Conservation (phyloP, 2,888 invertebrate genomes). For the Galeopsomyia nigrocyanea region DNA sequence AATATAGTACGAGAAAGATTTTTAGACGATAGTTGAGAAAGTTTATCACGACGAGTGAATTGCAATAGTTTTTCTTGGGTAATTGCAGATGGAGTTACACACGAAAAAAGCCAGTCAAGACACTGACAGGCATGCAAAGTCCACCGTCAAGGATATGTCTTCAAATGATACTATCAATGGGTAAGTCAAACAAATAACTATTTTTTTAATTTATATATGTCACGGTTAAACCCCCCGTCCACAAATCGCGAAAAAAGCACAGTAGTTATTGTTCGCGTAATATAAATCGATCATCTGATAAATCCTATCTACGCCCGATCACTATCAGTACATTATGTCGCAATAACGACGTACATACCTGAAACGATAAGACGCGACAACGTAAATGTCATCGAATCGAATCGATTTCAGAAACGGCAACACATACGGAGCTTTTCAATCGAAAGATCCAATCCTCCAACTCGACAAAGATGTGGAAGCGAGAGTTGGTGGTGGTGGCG, state of each 20-base stretch:
- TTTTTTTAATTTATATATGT: too few species aligned
- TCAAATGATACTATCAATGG: slow-evolving; percentile 56
- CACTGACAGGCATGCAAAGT: slow-evolving; percentile 56
- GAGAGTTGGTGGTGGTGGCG: slow-evolving; percentile 54
- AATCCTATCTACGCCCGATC: too few species aligned
- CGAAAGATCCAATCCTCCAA: slow-evolving; percentile 71
- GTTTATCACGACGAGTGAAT: background rate
- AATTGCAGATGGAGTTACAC: slow-evolving; percentile 65
- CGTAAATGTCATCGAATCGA: background rate
- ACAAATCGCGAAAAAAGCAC: too few species aligned
- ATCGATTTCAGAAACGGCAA: slow-evolving; percentile 54
- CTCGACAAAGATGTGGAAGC: slow-evolving; percentile 66
- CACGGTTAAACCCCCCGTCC: too few species aligned
- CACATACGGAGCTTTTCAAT: slow-evolving; percentile 69
- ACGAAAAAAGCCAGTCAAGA: slow-evolving; percentile 56
- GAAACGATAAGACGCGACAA: too few species aligned
- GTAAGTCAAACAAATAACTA: slow-evolving; percentile 52
- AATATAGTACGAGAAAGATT: background rate
- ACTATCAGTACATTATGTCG: too few species aligned
- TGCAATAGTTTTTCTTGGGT: background rate
- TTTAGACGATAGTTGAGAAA: background rate
- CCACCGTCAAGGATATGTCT: slow-evolving; percentile 56
- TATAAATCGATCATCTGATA: too few species aligned
- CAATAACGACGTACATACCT: too few species aligned
- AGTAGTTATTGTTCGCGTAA: too few species aligned